Evolutionary conservation across 2,797 vertebrate species (phyloP), one percentile per base, ranked within the genome.

Genomic region (Lutjanus argentimaculatus): DNA sequence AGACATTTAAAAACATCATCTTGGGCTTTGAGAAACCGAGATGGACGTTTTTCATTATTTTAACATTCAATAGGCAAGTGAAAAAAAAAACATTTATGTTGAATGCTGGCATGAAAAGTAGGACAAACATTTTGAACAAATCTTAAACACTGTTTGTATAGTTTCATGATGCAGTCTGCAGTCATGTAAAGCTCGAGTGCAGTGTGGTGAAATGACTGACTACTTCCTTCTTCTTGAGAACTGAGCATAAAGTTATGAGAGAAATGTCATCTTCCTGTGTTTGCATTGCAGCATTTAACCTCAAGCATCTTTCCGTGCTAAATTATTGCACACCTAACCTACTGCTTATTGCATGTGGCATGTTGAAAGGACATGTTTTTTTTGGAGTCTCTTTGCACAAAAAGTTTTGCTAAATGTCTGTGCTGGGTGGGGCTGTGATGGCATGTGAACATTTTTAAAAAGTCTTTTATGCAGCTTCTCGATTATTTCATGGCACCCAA

Each of bases 331-430:
- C 17, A 36, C 30, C 30, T 36, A 36, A 36, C 30, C 30, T 36
- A 36, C 30, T 36, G 30, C 30, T 36, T 6, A 7, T 51, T 48
- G 46, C 46, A 14, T 48, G 46, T 43, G 19, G 46, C n/a, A 43
- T 25, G 42, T 5, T 49, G 2, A 11, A 19, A 45, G 4, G 14
- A 5, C 0, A 40, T 17, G 13, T 72, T 70, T 49, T 46, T 1
- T 9, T 1, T 7, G 5, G 21, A 8, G n/a, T 30, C 42, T 61
- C 15, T 56, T 62, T 56, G 25, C 0, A 2, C 56, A 66, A 77
- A 66, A 56, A 19, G 43, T 66, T 52, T 86, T 84, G 51, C 56
- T 59, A 56, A 42, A 84, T 52, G 55, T 86, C 43, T 30, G 56
- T 21, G 2, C 61, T 15, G 5, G 6, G 2, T 2, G 52, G 7